phyloP scores from a whole-genome alignment of 2,888 invertebrate species.

The Leucophenga montana region DNA sequence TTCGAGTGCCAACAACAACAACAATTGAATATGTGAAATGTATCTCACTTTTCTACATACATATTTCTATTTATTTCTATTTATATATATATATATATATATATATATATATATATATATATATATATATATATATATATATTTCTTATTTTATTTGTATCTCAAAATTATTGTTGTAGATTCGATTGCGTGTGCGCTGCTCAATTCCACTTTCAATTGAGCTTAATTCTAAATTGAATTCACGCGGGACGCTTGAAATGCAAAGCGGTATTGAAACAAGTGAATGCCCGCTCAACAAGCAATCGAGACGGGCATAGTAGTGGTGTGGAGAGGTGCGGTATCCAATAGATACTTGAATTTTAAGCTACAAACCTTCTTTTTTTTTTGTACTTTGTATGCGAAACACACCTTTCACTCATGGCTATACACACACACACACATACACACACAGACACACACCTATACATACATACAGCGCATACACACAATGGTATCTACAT shows the following conservation, averaged over 20 bases:
- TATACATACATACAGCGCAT: too few species aligned
- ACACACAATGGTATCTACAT: too few species aligned
- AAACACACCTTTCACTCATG: not conserved
- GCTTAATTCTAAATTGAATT: slow-evolving; percentile 68
- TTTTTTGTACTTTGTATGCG: not conserved
- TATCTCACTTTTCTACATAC: not conserved
- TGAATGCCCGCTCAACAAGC: too few species aligned
- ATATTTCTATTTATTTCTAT: too few species aligned
- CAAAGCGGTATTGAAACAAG: not conserved
- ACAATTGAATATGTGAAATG: slow-evolving; percentile 17
- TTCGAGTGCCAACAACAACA: slow-evolving; percentile 35
- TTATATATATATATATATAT: too few species aligned
- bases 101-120: not conserved
- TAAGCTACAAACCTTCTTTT: not conserved
- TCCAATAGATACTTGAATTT: slow-evolving; percentile 31
- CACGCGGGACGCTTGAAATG: slow-evolving; percentile 37
- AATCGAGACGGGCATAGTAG: too few species aligned
- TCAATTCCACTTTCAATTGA: slow-evolving; percentile 52
- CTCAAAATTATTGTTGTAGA: slow-evolving; percentile 20
- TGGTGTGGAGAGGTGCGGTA: slow-evolving; percentile 41
- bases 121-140: not conserved
- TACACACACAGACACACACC: not conserved
- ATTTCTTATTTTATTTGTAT: slow-evolving; percentile 35
- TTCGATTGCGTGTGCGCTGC: not conserved
- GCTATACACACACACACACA: not conserved